Evolutionary conservation across 37 sponge, comb jelly and placozoan genomes (phyloP).

Genomic region (Axinella damicornis): DNA sequence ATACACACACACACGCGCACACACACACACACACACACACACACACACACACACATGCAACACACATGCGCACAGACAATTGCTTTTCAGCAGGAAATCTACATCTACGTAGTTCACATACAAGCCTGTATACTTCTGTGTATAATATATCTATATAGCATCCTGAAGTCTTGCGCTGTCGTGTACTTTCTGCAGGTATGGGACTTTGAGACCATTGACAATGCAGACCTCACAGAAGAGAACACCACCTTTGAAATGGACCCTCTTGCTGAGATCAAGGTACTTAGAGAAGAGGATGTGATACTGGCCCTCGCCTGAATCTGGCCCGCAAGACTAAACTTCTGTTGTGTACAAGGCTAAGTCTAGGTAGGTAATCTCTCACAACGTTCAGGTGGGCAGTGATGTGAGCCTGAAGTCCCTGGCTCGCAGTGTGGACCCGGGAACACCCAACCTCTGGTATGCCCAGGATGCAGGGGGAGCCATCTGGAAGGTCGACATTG

Average conservation of each 20-base stretch:
- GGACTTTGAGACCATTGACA: slow-evolving; percentile 99
- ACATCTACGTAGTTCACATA: no score
- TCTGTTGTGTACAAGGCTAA: no score
- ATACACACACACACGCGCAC: slow-evolving; percentile 7
- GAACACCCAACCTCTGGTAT: slow-evolving; percentile 94
- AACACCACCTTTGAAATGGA: slow-evolving; percentile 94
- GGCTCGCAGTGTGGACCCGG: slow-evolving; percentile 73
- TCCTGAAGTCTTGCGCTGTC: neutral
- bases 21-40: no score
- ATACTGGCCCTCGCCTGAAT: no score
- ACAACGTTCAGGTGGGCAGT: slow-evolving; percentile 58
- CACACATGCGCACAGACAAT: no score
- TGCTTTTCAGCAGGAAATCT: no score
- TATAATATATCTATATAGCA: no score
- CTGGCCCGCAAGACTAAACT: no score
- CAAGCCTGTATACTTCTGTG: no score
- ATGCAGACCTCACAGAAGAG: slow-evolving; percentile 98
- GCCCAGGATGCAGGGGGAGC: slow-evolving; percentile 96
- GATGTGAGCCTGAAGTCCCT: slow-evolving; percentile 85
- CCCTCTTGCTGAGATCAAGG: slow-evolving; percentile 94
- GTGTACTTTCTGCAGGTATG: slow-evolving; percentile 73
- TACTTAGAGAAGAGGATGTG: no score
- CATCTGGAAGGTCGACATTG: slow-evolving; percentile 96
- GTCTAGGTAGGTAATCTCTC: no score
- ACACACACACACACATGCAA: no score